A percentile compares a stretch with the other conserved stretches of the same genome.
These are phyloP conservation scores for Radopholus similis DNA, from an alignment of 1,140 invertebrate genomes.

Conservation along the genomic window DNA sequence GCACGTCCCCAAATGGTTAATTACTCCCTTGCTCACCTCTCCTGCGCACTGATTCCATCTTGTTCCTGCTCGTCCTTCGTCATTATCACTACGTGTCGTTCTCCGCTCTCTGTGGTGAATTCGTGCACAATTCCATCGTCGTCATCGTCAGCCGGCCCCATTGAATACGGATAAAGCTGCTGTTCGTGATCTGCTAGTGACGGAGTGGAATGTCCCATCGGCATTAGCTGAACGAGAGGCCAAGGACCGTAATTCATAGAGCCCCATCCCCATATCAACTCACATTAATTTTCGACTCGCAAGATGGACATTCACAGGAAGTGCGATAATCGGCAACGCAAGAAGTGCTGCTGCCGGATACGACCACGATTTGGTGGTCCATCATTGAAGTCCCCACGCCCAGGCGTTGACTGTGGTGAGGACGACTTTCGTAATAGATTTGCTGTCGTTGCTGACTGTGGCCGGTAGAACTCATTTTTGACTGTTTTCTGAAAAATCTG, in stretches of 20 bases:
- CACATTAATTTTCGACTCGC: slow-evolving; percentile 14
- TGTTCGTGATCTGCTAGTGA: background rate
- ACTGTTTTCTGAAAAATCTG: no score
- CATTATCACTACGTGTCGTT: slow-evolving; percentile 17
- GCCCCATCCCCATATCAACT: background rate
- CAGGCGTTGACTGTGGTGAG: background rate
- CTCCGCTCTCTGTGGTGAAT: slow-evolving; percentile 10
- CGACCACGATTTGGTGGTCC: slow-evolving; percentile 8
- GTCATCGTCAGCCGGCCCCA: slow-evolving; percentile 7
- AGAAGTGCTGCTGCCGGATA: slow-evolving; percentile 1
- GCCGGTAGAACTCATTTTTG: slow-evolving; percentile 3
- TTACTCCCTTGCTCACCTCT: background rate
- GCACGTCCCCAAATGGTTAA: background rate
- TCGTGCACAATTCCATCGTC: slow-evolving; percentile 18
- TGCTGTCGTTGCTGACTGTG: background rate
- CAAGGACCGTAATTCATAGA: background rate
- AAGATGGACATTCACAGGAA: slow-evolving; percentile 3
- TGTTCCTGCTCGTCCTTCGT: slow-evolving; percentile 2
- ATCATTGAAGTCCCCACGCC: background rate
- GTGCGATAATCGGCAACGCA: slow-evolving; percentile 10
- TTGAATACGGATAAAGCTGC: slow-evolving; percentile 10
- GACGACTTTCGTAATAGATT: slow-evolving; percentile 5
- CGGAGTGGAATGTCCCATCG: background rate
- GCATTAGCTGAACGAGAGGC: background rate
- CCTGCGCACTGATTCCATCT: background rate